Evolutionary conservation across 2,113 vertebrate species (phyloP), one percentile per base, ranked within the genome.

Genomic region (Columba janthina): DNA sequence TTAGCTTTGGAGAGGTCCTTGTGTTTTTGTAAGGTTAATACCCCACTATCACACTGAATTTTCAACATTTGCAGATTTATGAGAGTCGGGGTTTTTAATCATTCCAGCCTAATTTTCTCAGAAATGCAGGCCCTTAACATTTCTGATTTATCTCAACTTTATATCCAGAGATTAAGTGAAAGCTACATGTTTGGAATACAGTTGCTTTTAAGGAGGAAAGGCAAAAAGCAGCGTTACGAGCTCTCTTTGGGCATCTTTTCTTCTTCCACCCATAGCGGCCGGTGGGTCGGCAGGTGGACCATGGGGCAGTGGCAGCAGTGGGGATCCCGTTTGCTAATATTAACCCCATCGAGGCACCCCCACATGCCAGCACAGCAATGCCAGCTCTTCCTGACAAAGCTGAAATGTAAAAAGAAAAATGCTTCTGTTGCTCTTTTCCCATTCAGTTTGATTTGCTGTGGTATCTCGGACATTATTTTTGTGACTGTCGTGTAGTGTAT

Each of bases 1-100:
- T 95, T 91, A 93, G 77, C 74, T 93, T 15, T 93, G 88, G 81
- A 94, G 93, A 50, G 88, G 53, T 65, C 81, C 88, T 94, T 1
- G 0, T 96, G 88, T 1, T 94, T 93, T 78, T 53, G 34, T 75
- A 48, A 94, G 90, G 90, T 95, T 93, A 93, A 93, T 87, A 82
- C 92, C 77, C 65, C 34, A 0, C 5, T 2, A 69, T 85, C 8
- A 3, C 26, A 2, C 70, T 88, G 93, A 60, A 69, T 91, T 88
- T 85, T 78, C 90, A 82, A 67, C 90, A 77, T 87, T 12, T 89
- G 85, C 89, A 65, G 74, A 34, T 91, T 84, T 46, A 34, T 54
- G 38, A 77, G 76, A 81, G 22, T 51, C 69, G 71, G 50, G 60
- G 71, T 7, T 94, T 94, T 95, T 88, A 89, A 83, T 95, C 85